phyloP scores from a whole-genome alignment of 2,113 vertebrate genomes.

The Mastomys coucha region DNA sequence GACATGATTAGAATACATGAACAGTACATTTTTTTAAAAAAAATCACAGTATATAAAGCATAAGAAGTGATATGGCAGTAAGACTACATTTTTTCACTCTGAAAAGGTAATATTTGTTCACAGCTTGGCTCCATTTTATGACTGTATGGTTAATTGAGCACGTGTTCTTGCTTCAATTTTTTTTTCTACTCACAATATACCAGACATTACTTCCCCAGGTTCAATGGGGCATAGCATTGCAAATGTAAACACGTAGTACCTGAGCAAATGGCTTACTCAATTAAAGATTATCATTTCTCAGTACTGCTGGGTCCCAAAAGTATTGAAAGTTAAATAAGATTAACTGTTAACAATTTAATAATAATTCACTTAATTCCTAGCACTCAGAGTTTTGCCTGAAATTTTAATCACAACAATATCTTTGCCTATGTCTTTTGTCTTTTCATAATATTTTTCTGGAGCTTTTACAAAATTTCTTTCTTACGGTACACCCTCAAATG shows the following conservation, averaged over 20 bases:
- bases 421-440: slow-evolving; percentile 3
- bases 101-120: slow-evolving; percentile 77
- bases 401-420: neutral
- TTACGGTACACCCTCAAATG: neutral
- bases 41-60: slow-evolving; percentile 77
- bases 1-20: slow-evolving; percentile 81
- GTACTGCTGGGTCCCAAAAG: neutral
- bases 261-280: slow-evolving; percentile 11
- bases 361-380: neutral
- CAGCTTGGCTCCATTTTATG: neutral
- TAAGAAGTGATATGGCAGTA: slow-evolving; percentile 78
- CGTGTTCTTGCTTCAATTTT: slow-evolving; percentile 44
- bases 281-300: slow-evolving; percentile 12
- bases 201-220: slow-evolving; percentile 7
- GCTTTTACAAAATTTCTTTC: neutral
- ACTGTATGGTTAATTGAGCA: slow-evolving; percentile 56
- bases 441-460: neutral
- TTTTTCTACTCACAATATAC: slow-evolving; percentile 8
- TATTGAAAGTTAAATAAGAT: neutral
- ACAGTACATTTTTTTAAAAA: slow-evolving; percentile 67
- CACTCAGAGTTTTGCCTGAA: slow-evolving; percentile 25
- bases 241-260: slow-evolving; percentile 20
- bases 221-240: neutral
- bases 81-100: slow-evolving; percentile 75
- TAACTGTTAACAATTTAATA: neutral